Evolutionary conservation across 2,888 invertebrate genomes (phyloP), one percentile per base, ranked within the genome.

Genomic region (Caradrina kadenii): DNA sequence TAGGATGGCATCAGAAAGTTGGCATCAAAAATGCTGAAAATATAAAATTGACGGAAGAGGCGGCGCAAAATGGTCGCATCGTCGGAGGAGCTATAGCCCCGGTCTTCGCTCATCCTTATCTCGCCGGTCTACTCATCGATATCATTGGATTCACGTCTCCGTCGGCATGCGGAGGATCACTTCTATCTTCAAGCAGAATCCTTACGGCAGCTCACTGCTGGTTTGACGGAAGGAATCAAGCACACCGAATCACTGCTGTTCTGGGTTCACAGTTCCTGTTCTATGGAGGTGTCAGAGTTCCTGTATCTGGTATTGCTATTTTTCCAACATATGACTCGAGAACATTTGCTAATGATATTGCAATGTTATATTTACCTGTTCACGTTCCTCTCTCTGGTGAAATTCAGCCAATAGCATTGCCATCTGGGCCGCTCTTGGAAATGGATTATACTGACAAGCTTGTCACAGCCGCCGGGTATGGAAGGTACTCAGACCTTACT

Each of bases 131-230:
- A 2, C 83, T 93, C 22, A 91, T 94, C 35, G 91, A 93, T 50
- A 70, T 93, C 2, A 73, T 88, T 50, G 93, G 92, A 19, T 63
- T 88, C 4, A 19, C 73, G 0, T 79, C 86, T 0, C 90, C 89
- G 10, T 92, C 93, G 0, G 93, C 91, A 0, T 94, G 94, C 63
- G 94, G 94, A 8, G 93, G 93, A 48, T 91, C 94, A 1, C 82
- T 94, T 6, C 70, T 94, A 7, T 86, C 91, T 1, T 63, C 84
- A 17, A 85, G 82, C 11, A 91, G 90, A 76, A 86, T 94, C 4
- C 73, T 94, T 11, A 94, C 94, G 11, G 94, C 94, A 2, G 94
- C 94, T 13, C 94, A 94, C 78, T 94, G 94, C 80, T 94, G 93
- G 93, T 87, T 80, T 65, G 93, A 93, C 65, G 93, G 93, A 53